Conservation (phyloP, 2,797 vertebrate genomes). For the Mus spretus region DNA sequence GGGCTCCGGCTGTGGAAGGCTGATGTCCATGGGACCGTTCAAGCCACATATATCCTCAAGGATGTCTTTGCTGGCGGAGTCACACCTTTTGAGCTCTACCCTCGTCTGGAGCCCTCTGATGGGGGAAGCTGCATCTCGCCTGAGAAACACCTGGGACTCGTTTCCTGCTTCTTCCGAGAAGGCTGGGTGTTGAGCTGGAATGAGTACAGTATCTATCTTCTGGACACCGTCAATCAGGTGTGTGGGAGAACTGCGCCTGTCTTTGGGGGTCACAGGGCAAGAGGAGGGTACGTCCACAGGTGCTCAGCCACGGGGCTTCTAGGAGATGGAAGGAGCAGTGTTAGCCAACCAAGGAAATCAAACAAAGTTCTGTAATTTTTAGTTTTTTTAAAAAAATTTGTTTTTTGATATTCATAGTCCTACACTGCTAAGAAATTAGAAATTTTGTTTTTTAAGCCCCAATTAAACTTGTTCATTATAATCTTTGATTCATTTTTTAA, state of each 20-base stretch:
- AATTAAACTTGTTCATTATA: not conserved
- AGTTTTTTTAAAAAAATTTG: conserved; percentile 52
- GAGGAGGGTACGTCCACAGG: not conserved
- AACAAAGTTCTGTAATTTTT: not conserved
- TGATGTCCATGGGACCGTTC: conserved; percentile 93
- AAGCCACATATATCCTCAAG: conserved; percentile 94
- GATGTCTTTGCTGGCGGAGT: conserved; percentile 92
- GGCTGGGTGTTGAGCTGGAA: conserved; percentile 99
- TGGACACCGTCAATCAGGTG: conserved; percentile 96
- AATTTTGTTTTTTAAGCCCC: not conserved
- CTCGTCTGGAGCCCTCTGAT: conserved; percentile 89
- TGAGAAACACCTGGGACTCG: conserved; percentile 94
- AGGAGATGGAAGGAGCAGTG: rapidly evolving
- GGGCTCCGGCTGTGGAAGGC: conserved; percentile 96
- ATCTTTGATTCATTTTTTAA: not conserved
- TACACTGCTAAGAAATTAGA: not conserved
- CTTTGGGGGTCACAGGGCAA: not conserved
- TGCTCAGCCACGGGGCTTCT: not conserved
- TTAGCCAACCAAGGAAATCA: not conserved
- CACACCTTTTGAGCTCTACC: conserved; percentile 94
- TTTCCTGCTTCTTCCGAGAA: conserved; percentile 94
- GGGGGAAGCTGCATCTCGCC: conserved; percentile 89
- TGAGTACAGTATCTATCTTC: conserved; percentile 96
- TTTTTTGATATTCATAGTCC: not conserved
- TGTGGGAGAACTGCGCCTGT: rapidly evolving